Base-by-base conservation (phyloP, 2,113 vertebrate species). In the Macrotis lagotis region DNA sequence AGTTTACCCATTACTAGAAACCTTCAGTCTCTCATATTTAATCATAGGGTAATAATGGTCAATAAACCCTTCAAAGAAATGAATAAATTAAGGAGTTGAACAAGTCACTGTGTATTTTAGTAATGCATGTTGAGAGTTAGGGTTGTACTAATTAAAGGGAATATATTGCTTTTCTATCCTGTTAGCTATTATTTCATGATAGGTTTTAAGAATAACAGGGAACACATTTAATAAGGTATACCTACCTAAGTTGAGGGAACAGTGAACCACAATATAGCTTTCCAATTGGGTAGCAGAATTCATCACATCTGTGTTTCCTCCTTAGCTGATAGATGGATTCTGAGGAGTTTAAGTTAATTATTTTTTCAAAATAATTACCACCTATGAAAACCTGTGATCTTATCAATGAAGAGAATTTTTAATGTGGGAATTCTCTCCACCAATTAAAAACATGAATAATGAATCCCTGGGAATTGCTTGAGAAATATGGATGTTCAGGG, bases 301-400 rank as follows among this genome's bases (percentile, higher is more conserved):
- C 49, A 26, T 31, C 55, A 93, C 1, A 74, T 25, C 48, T 48
- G 59, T 0, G 0, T 28, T 10, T 95, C 50, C 89, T 50, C 74
- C 48, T 51, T 31, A 31, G 25, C 24, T 16, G 74, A 88, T 44
- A 48, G 48, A 92, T 83, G n/a, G 49, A 51, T 51, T 93, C 93
- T 88, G 93, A 93, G 31, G 26, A 51, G 25, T 48, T 53, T 96
- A 93, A 92, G 50, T 92, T 44, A 88, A 92, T 92, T 88, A 88
- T 14, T 92, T 24, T 26, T 88, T 51, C 51, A 83, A 51, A 92
- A 94, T 24, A n/a, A n/a, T n/a, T n/a, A n/a, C 53, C n/a, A 50
- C 48, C 48, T 31, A 48, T 31, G 92, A 93, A 90, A 26, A 31
- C 9, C 48, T 90, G 9, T 48, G 11, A 50, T 49, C 89, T 44